Evolutionary conservation across 2,888 invertebrate species (phyloP).

Genomic region (Exocentrus adspersus): DNA sequence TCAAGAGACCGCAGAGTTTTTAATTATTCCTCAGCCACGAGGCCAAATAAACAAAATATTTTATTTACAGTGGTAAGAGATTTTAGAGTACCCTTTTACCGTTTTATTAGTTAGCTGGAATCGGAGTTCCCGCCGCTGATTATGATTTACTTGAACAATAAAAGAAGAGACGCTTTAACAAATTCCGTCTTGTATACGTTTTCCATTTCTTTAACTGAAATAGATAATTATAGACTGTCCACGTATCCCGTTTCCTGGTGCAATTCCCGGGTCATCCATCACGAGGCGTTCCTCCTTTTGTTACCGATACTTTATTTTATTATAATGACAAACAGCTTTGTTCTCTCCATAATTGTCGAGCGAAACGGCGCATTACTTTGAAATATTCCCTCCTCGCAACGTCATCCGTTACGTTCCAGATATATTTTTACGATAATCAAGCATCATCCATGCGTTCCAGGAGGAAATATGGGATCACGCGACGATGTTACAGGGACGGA

Average conservation of each 20-base stretch:
- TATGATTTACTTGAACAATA: too few relatives aligned
- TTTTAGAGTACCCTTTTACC: neutral
- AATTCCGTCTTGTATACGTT: too few relatives aligned
- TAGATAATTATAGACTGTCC: neutral
- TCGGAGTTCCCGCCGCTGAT: neutral
- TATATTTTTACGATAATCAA: conserved; percentile 25
- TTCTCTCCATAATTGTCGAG: conserved; percentile 23
- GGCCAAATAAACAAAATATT: neutral
- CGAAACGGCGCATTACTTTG: conserved; percentile 12
- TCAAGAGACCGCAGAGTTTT: neutral
- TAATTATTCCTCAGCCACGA: neutral
- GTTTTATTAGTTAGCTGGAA: neutral
- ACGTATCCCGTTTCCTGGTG: neutral
- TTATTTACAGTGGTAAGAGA: neutral
- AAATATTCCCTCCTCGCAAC: conserved; percentile 17
- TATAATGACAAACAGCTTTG: conserved; percentile 18
- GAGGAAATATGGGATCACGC: neutral
- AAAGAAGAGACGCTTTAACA: too few relatives aligned
- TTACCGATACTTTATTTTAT: conserved; percentile 22
- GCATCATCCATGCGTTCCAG: conserved; percentile 6
- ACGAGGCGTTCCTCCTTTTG: neutral
- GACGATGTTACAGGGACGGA: neutral
- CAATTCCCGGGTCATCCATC: conserved; percentile 16
- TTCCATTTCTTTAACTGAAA: too few relatives aligned
- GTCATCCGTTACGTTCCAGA: conserved; percentile 22